phyloP scores from a whole-genome alignment of 2,113 vertebrate genomes.

The Redunca redunca region DNA sequence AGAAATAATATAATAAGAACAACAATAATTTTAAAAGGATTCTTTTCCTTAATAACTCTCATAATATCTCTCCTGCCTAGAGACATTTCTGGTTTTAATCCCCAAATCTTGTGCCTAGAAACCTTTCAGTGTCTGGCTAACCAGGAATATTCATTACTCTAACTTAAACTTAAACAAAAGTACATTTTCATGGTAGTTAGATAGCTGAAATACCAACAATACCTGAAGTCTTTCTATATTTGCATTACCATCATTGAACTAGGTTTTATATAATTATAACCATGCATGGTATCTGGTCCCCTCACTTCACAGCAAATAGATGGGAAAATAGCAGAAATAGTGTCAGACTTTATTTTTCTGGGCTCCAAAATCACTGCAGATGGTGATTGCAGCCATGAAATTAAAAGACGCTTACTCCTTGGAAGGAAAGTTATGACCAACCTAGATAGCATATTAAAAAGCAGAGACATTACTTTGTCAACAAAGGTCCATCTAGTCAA shows the following conservation, averaged over 20 bases:
- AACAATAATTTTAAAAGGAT: background rate
- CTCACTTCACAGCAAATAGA: too few relatives aligned
- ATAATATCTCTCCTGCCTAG: background rate
- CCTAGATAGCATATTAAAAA: too few relatives aligned
- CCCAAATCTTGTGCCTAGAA: background rate
- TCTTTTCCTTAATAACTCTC: background rate
- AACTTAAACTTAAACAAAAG: background rate
- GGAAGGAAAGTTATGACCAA: too few relatives aligned
- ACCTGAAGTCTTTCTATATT: background rate
- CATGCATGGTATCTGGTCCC: too few relatives aligned
- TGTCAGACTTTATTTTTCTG: too few relatives aligned
- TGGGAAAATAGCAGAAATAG: too few relatives aligned
- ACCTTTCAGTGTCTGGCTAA: background rate
- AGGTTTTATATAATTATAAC: background rate
- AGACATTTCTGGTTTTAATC: background rate
- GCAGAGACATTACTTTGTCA: too few relatives aligned
- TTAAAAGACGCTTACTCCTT: too few relatives aligned
- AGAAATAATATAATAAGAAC: background rate
- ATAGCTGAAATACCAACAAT: background rate
- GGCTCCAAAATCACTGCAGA: too few relatives aligned
- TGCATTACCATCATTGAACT: background rate
- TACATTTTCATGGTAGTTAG: background rate
- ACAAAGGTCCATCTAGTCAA: too few relatives aligned
- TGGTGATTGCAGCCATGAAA: too few relatives aligned
- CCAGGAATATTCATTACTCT: background rate